Evolutionary conservation across 2,113 vertebrate species (phyloP).

Genomic region (Sclerurus mexicanus): DNA sequence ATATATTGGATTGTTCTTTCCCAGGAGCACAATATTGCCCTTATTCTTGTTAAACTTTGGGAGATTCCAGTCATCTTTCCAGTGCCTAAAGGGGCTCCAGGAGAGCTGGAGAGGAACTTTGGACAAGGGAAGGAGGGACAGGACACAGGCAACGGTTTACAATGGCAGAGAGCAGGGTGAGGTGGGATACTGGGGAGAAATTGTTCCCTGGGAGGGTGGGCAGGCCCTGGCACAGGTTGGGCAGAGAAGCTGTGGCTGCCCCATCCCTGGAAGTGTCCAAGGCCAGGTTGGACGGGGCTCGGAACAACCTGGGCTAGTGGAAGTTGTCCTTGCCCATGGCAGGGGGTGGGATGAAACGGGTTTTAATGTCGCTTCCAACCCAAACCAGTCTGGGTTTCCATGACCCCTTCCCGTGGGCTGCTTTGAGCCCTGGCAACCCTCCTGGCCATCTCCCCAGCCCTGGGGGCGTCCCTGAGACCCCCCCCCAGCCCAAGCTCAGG

Average conservation of each 20-base stretch:
- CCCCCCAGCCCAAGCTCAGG: fast-evolving
- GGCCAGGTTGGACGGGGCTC: background rate
- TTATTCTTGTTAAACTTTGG: background rate
- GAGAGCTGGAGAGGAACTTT: background rate
- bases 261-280: background rate
- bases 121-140: background rate
- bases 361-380: fast-evolving
- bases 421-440: background rate
- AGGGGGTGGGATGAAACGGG: fast-evolving
- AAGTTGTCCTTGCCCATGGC: background rate
- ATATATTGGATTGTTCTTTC: background rate
- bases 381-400: background rate
- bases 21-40: background rate
- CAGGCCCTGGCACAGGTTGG: background rate
- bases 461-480: background rate
- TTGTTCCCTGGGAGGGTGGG: background rate
- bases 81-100: background rate
- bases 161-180: background rate
- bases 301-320: background rate
- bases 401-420: too few species aligned
- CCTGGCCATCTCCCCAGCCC: background rate
- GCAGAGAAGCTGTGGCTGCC: background rate
- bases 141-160: background rate
- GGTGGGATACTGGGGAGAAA: background rate
- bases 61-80: background rate